These are phyloP conservation scores for Alethe castanea DNA, from an alignment of 2,113 vertebrate genomes.

Conservation along the genomic window DNA sequence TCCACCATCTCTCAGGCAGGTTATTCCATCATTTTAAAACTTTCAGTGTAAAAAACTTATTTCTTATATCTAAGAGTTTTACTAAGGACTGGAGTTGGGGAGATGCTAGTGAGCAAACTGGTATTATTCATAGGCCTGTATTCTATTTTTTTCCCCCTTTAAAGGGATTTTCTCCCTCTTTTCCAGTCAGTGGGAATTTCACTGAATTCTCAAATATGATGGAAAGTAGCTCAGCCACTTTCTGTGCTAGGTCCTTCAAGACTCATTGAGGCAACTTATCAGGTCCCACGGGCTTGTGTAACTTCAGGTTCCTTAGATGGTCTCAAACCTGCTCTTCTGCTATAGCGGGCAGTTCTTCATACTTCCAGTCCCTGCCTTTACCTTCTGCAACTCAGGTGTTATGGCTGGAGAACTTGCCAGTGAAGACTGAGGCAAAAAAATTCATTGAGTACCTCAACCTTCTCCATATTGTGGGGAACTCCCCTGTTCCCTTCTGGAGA, in stretches of 20 bases:
- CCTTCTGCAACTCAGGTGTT: not conserved
- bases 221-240: not conserved
- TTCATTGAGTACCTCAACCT: not conserved
- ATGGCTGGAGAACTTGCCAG: not conserved
- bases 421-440: not conserved
- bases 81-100: not conserved
- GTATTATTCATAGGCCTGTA: not conserved
- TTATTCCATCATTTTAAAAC: not conserved
- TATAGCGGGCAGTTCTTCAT: not conserved
- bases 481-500: accelerated
- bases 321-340: not conserved
- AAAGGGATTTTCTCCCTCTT: not conserved
- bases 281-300: not conserved
- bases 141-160: not conserved
- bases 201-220: not conserved
- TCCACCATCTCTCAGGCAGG: not conserved
- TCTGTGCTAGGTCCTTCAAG: not conserved
- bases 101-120: accelerated
- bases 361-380: not conserved
- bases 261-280: not conserved
- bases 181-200: not conserved
- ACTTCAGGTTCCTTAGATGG: not conserved
- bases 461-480: not conserved
- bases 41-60: not conserved
- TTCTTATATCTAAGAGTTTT: not conserved